These are phyloP conservation scores for Lithodes maja DNA, from an alignment of 2,888 invertebrate genomes.

Conservation along the genomic window DNA sequence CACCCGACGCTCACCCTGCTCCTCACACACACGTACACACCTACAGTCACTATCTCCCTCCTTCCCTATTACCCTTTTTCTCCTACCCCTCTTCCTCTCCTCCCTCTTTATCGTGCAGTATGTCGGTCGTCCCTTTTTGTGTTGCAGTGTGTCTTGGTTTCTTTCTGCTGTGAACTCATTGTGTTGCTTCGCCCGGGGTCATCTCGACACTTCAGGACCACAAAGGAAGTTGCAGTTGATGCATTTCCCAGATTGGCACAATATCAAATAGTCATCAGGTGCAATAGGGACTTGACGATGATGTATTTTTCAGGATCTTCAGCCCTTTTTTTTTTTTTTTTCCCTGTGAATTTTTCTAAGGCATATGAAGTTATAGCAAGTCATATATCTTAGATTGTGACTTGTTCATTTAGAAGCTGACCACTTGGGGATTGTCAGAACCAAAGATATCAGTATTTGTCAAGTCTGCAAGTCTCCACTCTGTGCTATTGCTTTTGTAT, in stretches of 20 bases:
- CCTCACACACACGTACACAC: neutral
- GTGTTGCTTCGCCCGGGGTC: conserved; percentile 57
- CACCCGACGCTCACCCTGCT: neutral
- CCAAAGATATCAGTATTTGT: conserved; percentile 68
- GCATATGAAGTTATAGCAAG: conserved; percentile 42
- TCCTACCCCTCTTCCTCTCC: conserved; percentile 14
- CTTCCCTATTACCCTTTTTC: neutral
- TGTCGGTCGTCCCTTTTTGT: conserved; percentile 51
- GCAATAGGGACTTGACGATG: conserved; percentile 43
- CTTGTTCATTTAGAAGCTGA: conserved; percentile 62
- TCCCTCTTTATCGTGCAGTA: conserved; percentile 43
- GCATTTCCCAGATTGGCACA: conserved; percentile 49
- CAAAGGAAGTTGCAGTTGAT: conserved; percentile 45
- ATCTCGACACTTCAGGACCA: conserved; percentile 56
- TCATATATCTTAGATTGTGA: conserved; percentile 54
- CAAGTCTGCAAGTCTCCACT: conserved; percentile 66
- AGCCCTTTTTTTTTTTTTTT: conserved; percentile 42
- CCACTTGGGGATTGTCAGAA: conserved; percentile 66
- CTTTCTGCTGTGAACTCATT: conserved; percentile 64
- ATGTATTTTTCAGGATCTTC: conserved; percentile 32
- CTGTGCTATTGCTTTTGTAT: conserved; percentile 54
- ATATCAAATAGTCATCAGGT: conserved; percentile 56
- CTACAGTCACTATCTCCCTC: neutral
- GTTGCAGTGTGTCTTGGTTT: conserved; percentile 64
- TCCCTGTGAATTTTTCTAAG: conserved; percentile 40